Evolutionary conservation across 1,140 invertebrate species (phyloP).

Genomic region (Potamilus streckersoni): DNA sequence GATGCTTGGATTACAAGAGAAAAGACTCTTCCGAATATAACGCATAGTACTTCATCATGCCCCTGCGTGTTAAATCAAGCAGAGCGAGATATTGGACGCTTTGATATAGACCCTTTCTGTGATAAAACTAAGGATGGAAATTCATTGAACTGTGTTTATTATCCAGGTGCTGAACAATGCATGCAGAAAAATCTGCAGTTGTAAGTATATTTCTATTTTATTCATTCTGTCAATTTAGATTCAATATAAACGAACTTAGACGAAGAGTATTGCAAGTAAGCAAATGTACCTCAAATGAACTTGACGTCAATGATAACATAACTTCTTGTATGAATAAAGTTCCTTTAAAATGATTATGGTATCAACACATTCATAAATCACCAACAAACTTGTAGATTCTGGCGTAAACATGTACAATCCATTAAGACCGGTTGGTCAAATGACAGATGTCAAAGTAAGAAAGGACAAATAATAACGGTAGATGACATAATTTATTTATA

Average conservation of each 20-base stretch:
- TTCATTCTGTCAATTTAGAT: neutral
- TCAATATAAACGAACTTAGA: neutral
- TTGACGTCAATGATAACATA: too few species aligned
- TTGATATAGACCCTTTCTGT: constrained; percentile 53
- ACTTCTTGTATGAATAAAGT: too few species aligned
- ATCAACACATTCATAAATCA: too few species aligned
- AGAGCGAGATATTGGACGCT: constrained; percentile 50
- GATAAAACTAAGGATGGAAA: constrained; percentile 19
- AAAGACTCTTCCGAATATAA: constrained; percentile 10
- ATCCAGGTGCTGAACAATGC: constrained; percentile 45
- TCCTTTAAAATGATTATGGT: too few species aligned
- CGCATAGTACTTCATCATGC: constrained; percentile 33
- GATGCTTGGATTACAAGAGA: constrained; percentile 42
- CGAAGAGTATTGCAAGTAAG: neutral
- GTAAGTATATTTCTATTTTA: constrained; percentile 27
- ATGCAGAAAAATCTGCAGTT: constrained; percentile 37
- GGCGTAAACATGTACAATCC: too few species aligned
- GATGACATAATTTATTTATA: too few species aligned
- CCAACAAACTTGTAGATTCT: too few species aligned
- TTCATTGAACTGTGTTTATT: constrained; percentile 49
- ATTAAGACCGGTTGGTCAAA: too few species aligned
- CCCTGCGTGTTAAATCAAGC: constrained; percentile 52
- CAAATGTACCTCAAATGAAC: too few species aligned
- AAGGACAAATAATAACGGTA: too few species aligned
- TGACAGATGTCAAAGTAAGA: too few species aligned